Evolutionary conservation across 2,113 vertebrate species (phyloP).

Genomic region (Martes martes): DNA sequence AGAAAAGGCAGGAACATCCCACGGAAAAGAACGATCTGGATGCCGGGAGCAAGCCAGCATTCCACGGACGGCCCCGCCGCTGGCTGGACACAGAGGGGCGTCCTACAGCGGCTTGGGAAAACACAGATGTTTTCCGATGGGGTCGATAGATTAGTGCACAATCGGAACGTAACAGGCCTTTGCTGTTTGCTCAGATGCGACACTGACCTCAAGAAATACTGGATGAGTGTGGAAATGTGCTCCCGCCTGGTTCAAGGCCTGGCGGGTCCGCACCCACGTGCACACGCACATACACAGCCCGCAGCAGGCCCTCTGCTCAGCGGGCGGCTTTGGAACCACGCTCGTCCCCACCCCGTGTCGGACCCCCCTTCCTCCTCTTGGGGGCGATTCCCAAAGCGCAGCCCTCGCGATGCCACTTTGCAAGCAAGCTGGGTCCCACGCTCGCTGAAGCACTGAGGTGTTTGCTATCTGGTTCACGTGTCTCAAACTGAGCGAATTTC

Average conservation of each 20-base stretch:
- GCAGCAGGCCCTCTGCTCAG: neutral
- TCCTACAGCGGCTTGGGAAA: neutral
- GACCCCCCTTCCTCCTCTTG: neutral
- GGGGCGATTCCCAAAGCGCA: neutral
- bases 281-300: neutral
- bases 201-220: neutral
- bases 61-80: neutral
- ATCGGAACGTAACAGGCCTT: neutral
- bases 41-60: rapidly evolving
- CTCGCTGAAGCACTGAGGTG: neutral
- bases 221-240: neutral
- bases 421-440: neutral
- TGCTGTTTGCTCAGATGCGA: neutral
- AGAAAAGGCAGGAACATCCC: neutral
- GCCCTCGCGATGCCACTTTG: neutral
- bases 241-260: neutral
- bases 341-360: neutral
- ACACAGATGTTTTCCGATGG: neutral
- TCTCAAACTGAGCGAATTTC: no score
- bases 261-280: rapidly evolving
- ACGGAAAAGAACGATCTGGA: neutral
- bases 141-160: neutral
- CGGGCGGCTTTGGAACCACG: neutral
- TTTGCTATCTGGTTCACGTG: rapidly evolving
- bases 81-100: no score